Conservation (phyloP, 2,888 invertebrate species). For the Drosophila falleni region DNA sequence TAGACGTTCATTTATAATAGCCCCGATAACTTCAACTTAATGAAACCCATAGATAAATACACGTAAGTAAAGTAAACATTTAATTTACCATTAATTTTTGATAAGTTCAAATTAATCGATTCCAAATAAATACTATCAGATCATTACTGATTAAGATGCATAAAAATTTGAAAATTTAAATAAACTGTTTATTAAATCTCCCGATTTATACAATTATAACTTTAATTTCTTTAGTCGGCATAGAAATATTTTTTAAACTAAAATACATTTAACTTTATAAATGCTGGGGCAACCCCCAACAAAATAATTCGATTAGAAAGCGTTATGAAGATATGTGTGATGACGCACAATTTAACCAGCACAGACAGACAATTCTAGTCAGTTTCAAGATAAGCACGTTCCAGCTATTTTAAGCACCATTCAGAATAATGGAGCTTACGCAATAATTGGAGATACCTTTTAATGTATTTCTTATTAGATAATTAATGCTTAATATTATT, state of each 20-base stretch:
- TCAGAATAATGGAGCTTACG: not conserved
- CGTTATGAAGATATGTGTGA: not conserved
- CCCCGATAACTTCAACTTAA: not conserved
- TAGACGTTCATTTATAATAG: slow-evolving; percentile 1
- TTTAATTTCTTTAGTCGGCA: too few species aligned
- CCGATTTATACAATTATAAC: too few species aligned
- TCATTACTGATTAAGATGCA: too few species aligned
- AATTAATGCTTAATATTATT: not conserved
- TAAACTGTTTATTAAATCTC: too few species aligned
- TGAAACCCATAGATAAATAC: not conserved
- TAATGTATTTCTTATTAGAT: not conserved
- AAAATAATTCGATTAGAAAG: not conserved
- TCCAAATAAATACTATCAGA: too few species aligned
- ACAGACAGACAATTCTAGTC: slow-evolving; percentile 1
- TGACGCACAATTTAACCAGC: slow-evolving; percentile 25
- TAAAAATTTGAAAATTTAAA: too few species aligned
- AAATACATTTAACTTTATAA: not conserved
- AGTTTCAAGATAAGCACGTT: slow-evolving; percentile 20
- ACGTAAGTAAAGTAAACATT: not conserved
- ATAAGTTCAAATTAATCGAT: not conserved
- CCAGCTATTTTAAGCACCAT: slow-evolving; percentile 11
- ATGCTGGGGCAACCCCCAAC: not conserved
- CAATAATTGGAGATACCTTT: slow-evolving; percentile 5
- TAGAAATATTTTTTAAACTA: not conserved
- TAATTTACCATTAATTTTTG: too few species aligned